Base-by-base conservation (phyloP, 2,113 vertebrate genomes). In the Solea senegalensis region DNA sequence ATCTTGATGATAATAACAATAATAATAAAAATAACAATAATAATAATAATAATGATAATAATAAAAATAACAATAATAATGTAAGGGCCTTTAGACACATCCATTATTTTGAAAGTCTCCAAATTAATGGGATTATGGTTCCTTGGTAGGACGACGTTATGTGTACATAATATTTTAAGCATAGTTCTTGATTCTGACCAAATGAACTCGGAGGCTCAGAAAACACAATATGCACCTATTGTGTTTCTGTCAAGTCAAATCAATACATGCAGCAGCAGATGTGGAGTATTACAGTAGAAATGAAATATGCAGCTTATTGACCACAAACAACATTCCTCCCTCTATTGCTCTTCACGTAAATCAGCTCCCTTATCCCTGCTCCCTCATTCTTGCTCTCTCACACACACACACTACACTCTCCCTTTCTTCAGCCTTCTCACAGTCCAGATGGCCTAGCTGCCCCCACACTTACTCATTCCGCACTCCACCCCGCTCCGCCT, bases 401-500 rank as follows among this genome's bases (percentile, higher is more conserved):
- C 45, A 11, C 43, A 49, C 54, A 60, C 65, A 44, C 74, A 69
- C 43, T 72, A 62, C 73, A n/a, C 78, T 44, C 85, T 79, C 78
- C 66, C 59, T 87, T 87, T 86, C 88, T 87, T 84, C 88, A 88
- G 78, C 88, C 87, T 90, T 83, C 84, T 91, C 86, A 40, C 86
- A 89, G 91, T 88, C 91, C 92, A 93, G 92, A 92, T 93, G 92
- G 92, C 89, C 90, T 87, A 83, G 76, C 89, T 90, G 83, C 89
- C 88, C 88, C 90, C 85, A 84, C 87, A 86, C 81, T 79, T 80
- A 86, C 89, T 84, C 86, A 85, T 82, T 86, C 77, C 65, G 78
- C 78, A 73, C 83, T 86, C 87, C 89, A 72, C 84, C 82, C 80
- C 65, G 44, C 84, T 67, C 82, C 84, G 68, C 65, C 71, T 51